Evolutionary conservation across 2,888 invertebrate species (phyloP).

Genomic region (Fragum fragum): DNA sequence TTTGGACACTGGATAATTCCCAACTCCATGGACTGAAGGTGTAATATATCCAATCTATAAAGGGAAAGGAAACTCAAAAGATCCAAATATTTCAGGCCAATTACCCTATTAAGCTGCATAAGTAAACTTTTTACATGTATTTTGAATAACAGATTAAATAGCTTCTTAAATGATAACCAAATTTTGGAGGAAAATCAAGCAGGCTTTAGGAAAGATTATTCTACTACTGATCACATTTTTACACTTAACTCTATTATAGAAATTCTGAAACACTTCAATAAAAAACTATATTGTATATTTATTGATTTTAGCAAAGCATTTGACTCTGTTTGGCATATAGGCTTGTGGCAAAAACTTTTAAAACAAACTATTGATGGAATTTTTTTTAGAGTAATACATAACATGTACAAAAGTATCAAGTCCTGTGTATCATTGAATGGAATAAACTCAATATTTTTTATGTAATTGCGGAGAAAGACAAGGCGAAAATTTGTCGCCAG

Average conservation of each 20-base stretch:
- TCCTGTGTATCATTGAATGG: constrained; percentile 42
- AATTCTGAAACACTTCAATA: constrained; percentile 11
- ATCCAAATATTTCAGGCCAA: no score
- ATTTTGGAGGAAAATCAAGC: constrained; percentile 17
- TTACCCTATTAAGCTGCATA: constrained; percentile 7
- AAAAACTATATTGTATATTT: constrained; percentile 44
- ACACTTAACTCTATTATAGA: constrained; percentile 33
- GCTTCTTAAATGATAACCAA: constrained; percentile 3
- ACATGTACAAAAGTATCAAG: constrained; percentile 52
- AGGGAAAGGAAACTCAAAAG: no score
- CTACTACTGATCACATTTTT: constrained; percentile 43
- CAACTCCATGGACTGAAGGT: no score
- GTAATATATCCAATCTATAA: no score
- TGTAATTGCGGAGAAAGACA: constrained; percentile 43
- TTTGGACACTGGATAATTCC: not conserved
- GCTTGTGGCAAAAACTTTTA: constrained; percentile 30
- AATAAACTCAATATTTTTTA: constrained; percentile 34
- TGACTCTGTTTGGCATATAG: constrained; percentile 47
- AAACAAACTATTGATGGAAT: constrained; percentile 34
- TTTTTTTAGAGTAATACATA: constrained; percentile 37
- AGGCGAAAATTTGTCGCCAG: constrained; percentile 52
- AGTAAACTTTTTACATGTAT: constrained; percentile 21
- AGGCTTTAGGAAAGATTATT: constrained; percentile 29
- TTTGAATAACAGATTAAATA: not conserved
- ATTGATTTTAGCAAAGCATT: constrained; percentile 47